Conservation (phyloP, 2,113 vertebrate genomes). For the Cyprinodon variegatus region DNA sequence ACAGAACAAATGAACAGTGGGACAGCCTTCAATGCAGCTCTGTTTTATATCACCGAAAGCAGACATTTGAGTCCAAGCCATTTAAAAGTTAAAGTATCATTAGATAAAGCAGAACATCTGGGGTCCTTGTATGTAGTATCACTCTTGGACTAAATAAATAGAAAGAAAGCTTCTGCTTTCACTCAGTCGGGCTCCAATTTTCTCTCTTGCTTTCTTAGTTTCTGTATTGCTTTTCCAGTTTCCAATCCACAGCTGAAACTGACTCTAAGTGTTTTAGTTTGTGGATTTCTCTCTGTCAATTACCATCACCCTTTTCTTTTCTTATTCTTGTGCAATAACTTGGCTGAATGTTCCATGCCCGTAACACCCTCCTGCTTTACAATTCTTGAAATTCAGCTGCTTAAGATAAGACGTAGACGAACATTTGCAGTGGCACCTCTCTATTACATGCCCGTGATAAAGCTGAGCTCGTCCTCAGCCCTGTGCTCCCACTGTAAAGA, state of each 20-base stretch:
- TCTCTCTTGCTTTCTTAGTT: conserved; percentile 26
- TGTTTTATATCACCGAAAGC: conserved; percentile 70
- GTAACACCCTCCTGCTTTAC: conserved; percentile 52
- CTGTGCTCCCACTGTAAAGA: conserved; percentile 48
- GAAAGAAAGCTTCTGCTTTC: conserved; percentile 51
- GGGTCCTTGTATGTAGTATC: conserved; percentile 45
- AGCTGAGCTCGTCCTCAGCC: conserved; percentile 46
- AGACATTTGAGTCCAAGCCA: conserved; percentile 65
- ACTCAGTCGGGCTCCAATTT: conserved; percentile 51
- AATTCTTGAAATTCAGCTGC: conserved; percentile 48
- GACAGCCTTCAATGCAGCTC: conserved; percentile 54
- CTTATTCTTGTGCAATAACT: neutral
- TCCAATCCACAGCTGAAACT: conserved; percentile 23
- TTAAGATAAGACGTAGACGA: conserved; percentile 47
- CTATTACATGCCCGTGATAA: conserved; percentile 41
- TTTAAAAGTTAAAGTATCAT: conserved; percentile 70
- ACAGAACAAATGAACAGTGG: conserved; percentile 55
- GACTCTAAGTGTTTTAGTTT: conserved; percentile 33
- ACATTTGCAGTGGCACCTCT: conserved; percentile 43
- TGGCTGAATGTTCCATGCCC: conserved; percentile 33
- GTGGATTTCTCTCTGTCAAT: conserved; percentile 39
- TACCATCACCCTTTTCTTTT: conserved; percentile 9
- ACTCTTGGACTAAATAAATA: conserved; percentile 55
- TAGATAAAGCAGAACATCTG: conserved; percentile 76
- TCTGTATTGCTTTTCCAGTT: conserved; percentile 36